phyloP scores from a whole-genome alignment of 2,113 vertebrate species.

The Astur gentilis region DNA sequence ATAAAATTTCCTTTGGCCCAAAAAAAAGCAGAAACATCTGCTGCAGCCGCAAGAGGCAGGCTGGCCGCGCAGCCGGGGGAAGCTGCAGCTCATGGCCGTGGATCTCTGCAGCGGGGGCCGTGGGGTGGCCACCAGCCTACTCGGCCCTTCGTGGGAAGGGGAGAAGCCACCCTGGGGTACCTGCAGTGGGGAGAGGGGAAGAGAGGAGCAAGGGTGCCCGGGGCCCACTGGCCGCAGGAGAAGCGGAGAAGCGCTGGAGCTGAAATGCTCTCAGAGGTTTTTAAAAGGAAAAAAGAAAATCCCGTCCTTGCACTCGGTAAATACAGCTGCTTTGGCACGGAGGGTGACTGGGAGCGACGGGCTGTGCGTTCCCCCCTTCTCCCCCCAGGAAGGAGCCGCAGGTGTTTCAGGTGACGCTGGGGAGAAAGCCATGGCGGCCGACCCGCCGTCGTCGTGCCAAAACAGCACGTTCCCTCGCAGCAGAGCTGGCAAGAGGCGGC shows the following conservation, averaged over 20 bases:
- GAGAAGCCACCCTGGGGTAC: neutral
- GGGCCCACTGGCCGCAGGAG: neutral
- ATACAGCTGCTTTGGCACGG: conserved; percentile 61
- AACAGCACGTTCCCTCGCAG: neutral
- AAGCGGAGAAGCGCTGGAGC: conserved; percentile 4
- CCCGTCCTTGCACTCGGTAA: neutral
- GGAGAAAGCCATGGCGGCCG: neutral
- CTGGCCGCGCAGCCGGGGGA: neutral
- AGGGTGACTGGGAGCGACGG: neutral
- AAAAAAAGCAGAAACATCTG: conserved; percentile 74
- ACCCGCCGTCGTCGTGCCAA: neutral
- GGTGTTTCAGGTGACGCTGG: neutral
- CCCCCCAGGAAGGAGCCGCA: neutral
- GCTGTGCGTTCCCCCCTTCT: neutral
- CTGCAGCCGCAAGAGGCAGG: conserved; percentile 16
- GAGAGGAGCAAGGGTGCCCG: neutral
- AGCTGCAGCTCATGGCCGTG: neutral
- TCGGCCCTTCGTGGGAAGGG: neutral
- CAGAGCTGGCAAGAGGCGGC: neutral
- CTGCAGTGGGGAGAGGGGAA: fast-evolving
- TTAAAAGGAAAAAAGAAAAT: neutral
- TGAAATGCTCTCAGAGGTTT: neutral
- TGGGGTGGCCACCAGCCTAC: neutral
- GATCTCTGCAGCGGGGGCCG: neutral
- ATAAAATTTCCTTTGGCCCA: conserved; percentile 61